Evolutionary conservation across 2,888 invertebrate species (phyloP), one percentile per base, ranked within the genome.

Genomic region (Auanema sp.): DNA sequence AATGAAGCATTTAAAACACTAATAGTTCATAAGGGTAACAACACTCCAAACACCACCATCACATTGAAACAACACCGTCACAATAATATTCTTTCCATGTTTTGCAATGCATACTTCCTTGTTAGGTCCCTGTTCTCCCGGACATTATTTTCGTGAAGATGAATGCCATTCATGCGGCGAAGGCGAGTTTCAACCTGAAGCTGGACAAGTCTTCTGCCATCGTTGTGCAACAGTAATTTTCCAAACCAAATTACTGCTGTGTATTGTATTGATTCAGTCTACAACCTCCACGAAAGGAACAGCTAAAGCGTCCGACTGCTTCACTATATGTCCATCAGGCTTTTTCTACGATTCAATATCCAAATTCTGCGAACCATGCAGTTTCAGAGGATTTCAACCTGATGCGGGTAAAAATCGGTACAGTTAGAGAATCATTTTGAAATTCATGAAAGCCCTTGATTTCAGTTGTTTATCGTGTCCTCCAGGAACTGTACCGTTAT

Each of bases 291-390:
- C 23, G 44, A 4, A 23, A n/a, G 8, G 8, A n/a, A 5, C n/a
- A 52, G 4, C 52, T 4, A n/a, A 52, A 52, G 24, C 23, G 3
- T 18, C 52, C 2, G n/a, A n/a, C 4, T 18, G 18, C 24, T 52
- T 52, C 21, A 47, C 47, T 47, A 59, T 69, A 2, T 76, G 76
- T 23, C 73, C 72, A 16, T 58, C 71, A 41, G 76, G 76, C 21
- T 69, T 69, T 52, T 74, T 65, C 43, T 71, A 68, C 44, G 76
- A 76, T 49, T 50, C 54, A 2, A 59, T 63, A 1, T 64, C 73
- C 10, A 52, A 61, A 49, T 66, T 69, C 52, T 76, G 76, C 57
- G 73, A 72, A 16, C 67, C 70, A 1, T 76, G 76, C 58, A 71
- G 76, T 1, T 59, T 72, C 0, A 54, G 69, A 8, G 72, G 71